Percentiles rank a stretch among this genome's conserved stretches.
Conservation (phyloP, 1,140 invertebrate genomes). For the Archivesica marissinica region DNA sequence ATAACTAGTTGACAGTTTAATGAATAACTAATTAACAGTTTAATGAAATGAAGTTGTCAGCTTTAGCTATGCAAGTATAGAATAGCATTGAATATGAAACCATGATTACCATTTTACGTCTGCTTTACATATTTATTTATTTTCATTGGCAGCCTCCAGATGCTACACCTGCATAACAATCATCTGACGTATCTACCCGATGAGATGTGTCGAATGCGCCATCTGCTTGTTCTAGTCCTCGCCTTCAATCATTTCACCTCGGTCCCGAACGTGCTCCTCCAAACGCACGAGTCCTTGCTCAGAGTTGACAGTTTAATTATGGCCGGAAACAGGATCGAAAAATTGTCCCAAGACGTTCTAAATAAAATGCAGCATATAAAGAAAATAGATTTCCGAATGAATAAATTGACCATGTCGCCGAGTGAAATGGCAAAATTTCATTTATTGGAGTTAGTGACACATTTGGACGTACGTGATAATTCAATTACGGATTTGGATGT, state of each 20-base stretch:
- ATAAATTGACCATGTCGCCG: slow-evolving; percentile 79
- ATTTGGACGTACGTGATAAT: slow-evolving; percentile 83
- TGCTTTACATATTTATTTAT: slow-evolving; percentile 36
- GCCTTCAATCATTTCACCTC: slow-evolving; percentile 83
- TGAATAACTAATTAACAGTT: too few relatives aligned
- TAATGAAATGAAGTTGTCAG: too few relatives aligned
- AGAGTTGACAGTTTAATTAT: slow-evolving; percentile 83
- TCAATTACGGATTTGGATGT: slow-evolving; percentile 81
- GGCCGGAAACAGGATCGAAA: slow-evolving; percentile 82
- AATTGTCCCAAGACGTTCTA: slow-evolving; percentile 77
- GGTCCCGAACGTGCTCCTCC: slow-evolving; percentile 77
- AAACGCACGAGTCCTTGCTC: slow-evolving; percentile 68
- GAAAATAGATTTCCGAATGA: slow-evolving; percentile 83
- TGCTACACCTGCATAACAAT: slow-evolving; percentile 83
- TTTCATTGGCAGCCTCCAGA: slow-evolving; percentile 79
- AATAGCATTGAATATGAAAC: too few relatives aligned
- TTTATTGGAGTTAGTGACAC: slow-evolving; percentile 80
- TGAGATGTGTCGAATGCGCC: slow-evolving; percentile 77
- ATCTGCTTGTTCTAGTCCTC: slow-evolving; percentile 80
- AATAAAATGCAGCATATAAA: slow-evolving; percentile 80
- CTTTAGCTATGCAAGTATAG: too few relatives aligned
- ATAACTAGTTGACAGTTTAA: too few relatives aligned
- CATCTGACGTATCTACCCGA: slow-evolving; percentile 79
- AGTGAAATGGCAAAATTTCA: slow-evolving; percentile 82
- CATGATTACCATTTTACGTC: background rate